Evolutionary conservation across 2,888 invertebrate genomes (phyloP).

Genomic region (Lacanobia oleracea): DNA sequence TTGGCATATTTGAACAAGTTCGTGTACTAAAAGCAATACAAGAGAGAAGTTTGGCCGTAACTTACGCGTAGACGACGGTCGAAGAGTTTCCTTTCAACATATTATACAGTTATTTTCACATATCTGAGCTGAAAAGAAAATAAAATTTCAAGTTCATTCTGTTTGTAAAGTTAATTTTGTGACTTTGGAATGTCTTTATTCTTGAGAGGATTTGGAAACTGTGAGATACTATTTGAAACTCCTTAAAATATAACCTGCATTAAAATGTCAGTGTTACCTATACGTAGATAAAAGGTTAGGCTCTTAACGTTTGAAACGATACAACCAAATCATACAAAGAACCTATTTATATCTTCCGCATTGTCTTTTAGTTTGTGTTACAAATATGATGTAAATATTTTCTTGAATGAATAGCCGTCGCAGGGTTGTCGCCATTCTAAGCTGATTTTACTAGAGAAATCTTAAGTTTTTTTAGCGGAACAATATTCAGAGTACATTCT

Average conservation of each 20-base stretch:
- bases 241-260: background rate
- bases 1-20: slow-evolving; percentile 54
- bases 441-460: slow-evolving; percentile 54
- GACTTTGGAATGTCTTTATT: slow-evolving; percentile 10
- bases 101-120: slow-evolving; percentile 46
- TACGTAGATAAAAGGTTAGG: background rate
- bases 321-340: background rate
- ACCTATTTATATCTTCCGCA: background rate
- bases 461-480: slow-evolving; percentile 63
- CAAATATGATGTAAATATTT: slow-evolving; percentile 39
- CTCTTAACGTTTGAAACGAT: background rate
- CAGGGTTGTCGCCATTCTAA: slow-evolving; percentile 23
- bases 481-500: slow-evolving; percentile 72
- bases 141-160: slow-evolving; percentile 36
- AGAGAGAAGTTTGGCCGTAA: slow-evolving; percentile 47
- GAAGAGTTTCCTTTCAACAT: slow-evolving; percentile 47
- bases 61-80: slow-evolving; percentile 28
- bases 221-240: background rate
- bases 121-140: slow-evolving; percentile 30
- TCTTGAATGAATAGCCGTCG: slow-evolving; percentile 36
- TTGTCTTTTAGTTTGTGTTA: slow-evolving; percentile 2
- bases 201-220: slow-evolving; percentile 19
- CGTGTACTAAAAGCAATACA: slow-evolving; percentile 54
- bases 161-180: slow-evolving; percentile 15
- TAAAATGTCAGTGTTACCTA: too few species aligned